Evolutionary conservation across 1,140 invertebrate genomes (phyloP).

Genomic region (Meloidogyne chitwoodi): DNA sequence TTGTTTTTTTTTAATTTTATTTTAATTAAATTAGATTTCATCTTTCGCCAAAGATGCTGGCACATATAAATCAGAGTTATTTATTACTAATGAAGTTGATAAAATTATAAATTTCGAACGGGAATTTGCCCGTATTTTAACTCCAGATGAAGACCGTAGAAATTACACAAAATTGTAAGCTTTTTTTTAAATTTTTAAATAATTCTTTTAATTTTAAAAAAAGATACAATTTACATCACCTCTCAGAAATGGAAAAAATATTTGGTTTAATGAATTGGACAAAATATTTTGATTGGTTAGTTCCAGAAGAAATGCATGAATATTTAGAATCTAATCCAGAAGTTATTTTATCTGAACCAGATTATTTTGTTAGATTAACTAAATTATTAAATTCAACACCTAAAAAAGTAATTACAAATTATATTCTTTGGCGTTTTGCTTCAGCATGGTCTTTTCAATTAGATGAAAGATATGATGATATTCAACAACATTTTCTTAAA

Average conservation of each 20-base stretch:
- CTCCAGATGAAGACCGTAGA: slow-evolving; percentile 49
- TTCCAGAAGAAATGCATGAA: slow-evolving; percentile 44
- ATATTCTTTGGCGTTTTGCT: slow-evolving; percentile 46
- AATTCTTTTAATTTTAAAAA: no score
- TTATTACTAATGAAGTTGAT: slow-evolving; percentile 39
- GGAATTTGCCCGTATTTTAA: slow-evolving; percentile 49
- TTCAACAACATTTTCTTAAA: slow-evolving; percentile 43
- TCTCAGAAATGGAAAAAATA: slow-evolving; percentile 37
- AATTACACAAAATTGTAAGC: slow-evolving; percentile 44
- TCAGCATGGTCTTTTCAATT: slow-evolving; percentile 39
- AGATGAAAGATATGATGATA: slow-evolving; percentile 49
- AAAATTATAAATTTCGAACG: slow-evolving; percentile 48
- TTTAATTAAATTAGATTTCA: slow-evolving; percentile 23
- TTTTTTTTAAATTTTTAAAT: neutral
- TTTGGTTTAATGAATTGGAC: slow-evolving; percentile 39
- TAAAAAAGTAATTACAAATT: slow-evolving; percentile 37
- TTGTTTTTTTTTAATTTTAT: neutral
- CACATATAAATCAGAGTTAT: slow-evolving; percentile 10
- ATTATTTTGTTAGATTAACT: slow-evolving; percentile 35
- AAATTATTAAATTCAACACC: slow-evolving; percentile 35
- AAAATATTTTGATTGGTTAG: slow-evolving; percentile 38
- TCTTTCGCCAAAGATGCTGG: slow-evolving; percentile 45
- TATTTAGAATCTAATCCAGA: slow-evolving; percentile 45
- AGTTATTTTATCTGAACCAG: slow-evolving; percentile 41
- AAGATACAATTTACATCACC: slow-evolving; percentile 43